phyloP scores from a whole-genome alignment of 2,888 invertebrate genomes.

The Eurytoma californica region DNA sequence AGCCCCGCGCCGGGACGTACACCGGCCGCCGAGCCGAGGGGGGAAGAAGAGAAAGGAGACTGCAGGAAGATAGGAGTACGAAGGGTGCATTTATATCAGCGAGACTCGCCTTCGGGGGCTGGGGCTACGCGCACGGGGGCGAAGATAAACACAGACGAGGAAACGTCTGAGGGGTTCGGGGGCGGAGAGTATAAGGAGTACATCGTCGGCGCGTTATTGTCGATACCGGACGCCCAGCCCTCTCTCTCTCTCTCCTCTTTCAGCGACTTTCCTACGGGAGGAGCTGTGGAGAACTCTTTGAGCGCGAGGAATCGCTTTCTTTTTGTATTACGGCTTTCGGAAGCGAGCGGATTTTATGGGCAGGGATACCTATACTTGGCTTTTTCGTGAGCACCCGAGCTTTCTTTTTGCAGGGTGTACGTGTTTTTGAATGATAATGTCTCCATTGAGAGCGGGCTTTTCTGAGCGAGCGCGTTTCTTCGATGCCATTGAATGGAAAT shows the following conservation, averaged over 20 bases:
- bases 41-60: conserved; percentile 30
- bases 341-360: conserved; percentile 6
- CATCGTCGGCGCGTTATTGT: conserved; percentile 55
- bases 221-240: conserved; percentile 56
- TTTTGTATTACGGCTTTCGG: conserved; percentile 14
- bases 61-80: conserved; percentile 55
- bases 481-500: too few species aligned
- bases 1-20: background rate
- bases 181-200: background rate
- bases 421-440: background rate
- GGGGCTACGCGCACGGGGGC: conserved; percentile 36
- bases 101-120: conserved; percentile 41
- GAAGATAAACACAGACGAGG: conserved; percentile 64
- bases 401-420: background rate
- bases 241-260: conserved; percentile 43
- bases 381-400: background rate
- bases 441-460: too few species aligned
- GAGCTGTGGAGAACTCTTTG: conserved; percentile 2
- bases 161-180: conserved; percentile 55
- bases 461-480: too few species aligned
- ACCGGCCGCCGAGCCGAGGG: background rate
- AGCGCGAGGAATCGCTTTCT: conserved; percentile 14
- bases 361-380: background rate
- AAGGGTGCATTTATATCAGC: conserved; percentile 68
- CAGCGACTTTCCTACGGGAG: background rate